Percentiles rank a stretch among this genome's conserved stretches.
phyloP scores from a whole-genome alignment of 2,797 vertebrate species.

The Coccyzus lansbergi region DNA sequence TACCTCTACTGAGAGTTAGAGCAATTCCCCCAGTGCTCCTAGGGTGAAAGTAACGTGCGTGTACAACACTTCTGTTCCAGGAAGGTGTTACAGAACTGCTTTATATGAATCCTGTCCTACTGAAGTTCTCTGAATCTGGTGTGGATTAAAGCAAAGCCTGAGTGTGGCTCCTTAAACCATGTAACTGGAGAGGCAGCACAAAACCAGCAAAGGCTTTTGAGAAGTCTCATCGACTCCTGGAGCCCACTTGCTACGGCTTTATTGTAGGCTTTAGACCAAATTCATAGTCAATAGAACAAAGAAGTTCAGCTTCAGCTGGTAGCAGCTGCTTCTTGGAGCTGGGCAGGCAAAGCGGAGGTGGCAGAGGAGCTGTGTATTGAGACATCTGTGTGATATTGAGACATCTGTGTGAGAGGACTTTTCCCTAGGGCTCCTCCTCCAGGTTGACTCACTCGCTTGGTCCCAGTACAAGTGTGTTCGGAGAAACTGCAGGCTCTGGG shows the following conservation, averaged over 20 bases:
- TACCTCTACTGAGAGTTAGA: neutral
- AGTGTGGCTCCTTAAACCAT: neutral
- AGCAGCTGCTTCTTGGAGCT: fast-evolving
- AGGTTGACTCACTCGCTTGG: neutral
- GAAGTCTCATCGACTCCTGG: neutral
- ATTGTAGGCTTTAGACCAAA: neutral
- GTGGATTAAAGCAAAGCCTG: neutral
- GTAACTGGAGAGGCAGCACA: neutral
- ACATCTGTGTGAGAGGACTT: neutral
- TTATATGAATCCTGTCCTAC: fast-evolving
- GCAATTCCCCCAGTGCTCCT: neutral
- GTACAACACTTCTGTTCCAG: fast-evolving
- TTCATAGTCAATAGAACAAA: fast-evolving
- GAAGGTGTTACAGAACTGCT: neutral
- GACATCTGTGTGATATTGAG: neutral
- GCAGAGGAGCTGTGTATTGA: neutral
- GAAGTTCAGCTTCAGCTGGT: neutral
- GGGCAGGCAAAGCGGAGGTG: fast-evolving
- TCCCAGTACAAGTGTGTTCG: neutral
- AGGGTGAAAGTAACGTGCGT: neutral
- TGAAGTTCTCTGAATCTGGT: neutral
- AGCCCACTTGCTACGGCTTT: neutral
- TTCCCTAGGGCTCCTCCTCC: neutral
- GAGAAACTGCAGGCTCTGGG: neutral
- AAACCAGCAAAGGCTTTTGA: neutral